phyloP scores from a whole-genome alignment of 1,140 invertebrate species.

The Riptortus pedestris region DNA sequence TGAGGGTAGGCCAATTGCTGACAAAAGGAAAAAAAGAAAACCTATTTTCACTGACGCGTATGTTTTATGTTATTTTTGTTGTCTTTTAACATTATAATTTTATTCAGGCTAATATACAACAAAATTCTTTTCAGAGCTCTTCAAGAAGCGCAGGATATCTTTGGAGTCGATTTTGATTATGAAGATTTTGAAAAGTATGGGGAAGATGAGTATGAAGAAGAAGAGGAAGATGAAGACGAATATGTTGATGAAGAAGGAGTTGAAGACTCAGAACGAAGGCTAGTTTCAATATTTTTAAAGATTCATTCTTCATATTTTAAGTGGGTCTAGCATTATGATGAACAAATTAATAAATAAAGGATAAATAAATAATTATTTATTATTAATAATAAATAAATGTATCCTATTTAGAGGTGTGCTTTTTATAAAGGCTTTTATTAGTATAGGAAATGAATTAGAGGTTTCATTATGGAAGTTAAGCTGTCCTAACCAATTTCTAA shows the following conservation, averaged over 20 bases:
- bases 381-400: no score
- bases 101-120: background rate
- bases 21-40: constrained; percentile 75
- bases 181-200: constrained; percentile 87
- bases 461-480: no score
- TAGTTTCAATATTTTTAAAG: background rate
- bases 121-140: constrained; percentile 55
- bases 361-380: no score
- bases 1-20: constrained; percentile 80
- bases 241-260: constrained; percentile 61
- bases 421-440: no score
- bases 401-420: no score
- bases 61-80: constrained; percentile 40
- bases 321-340: no score
- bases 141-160: constrained; percentile 98
- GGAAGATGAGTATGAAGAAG: constrained; percentile 78
- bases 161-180: constrained; percentile 97
- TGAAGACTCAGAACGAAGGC: constrained; percentile 36
- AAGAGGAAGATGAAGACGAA: constrained; percentile 63
- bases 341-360: background rate
- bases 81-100: no score
- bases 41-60: constrained; percentile 84
- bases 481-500: no score
- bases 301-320: no score
- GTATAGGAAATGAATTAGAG: no score